phyloP scores from a whole-genome alignment of 2,888 invertebrate species.

The Eristalis pertinax region DNA sequence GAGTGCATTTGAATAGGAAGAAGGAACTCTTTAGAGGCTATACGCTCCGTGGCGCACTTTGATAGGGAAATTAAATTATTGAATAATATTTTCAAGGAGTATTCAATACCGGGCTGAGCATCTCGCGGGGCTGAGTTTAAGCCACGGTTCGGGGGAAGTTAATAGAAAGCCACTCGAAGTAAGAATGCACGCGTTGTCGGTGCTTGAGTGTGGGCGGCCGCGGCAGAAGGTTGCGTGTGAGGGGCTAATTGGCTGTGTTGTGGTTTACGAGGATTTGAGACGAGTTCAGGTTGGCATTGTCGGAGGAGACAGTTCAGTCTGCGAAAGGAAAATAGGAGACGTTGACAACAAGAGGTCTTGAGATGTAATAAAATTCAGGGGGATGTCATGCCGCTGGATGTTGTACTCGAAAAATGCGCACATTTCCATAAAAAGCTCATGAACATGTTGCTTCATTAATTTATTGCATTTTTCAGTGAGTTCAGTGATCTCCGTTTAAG shows the following conservation, averaged over 20 bases:
- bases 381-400: too few species aligned
- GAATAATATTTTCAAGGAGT: conserved; percentile 30
- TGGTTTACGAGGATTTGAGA: neutral
- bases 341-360: too few species aligned
- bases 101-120: conserved; percentile 1
- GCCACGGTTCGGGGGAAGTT: neutral
- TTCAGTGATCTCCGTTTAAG: too few species aligned
- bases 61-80: conserved; percentile 62
- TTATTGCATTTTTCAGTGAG: too few species aligned
- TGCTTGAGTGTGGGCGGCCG: neutral
- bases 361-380: too few species aligned
- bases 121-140: neutral
- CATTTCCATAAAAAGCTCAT: too few species aligned
- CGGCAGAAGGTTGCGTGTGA: neutral
- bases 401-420: too few species aligned
- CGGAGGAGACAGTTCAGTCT: neutral
- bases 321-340: neutral
- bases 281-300: neutral
- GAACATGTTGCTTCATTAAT: too few species aligned
- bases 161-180: neutral
- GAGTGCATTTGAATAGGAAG: conserved; percentile 40
- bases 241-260: neutral
- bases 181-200: neutral
- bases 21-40: conserved; percentile 20
- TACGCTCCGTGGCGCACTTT: conserved; percentile 43